Conservation (phyloP, 2,888 invertebrate genomes). For the Andrena hattorfiana region DNA sequence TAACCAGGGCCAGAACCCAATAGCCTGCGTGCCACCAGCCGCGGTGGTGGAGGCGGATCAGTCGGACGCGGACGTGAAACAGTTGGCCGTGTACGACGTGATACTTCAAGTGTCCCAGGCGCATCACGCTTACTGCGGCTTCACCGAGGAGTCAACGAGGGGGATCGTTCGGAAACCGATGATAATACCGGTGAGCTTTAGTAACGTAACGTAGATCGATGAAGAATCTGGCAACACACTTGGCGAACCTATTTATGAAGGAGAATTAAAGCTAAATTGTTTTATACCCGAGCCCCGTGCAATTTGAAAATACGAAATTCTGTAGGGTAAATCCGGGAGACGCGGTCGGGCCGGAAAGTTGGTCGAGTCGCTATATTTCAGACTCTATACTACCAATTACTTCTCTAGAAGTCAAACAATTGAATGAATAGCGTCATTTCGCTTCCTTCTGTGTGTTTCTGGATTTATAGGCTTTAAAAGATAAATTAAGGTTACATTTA, state of each 20-base stretch:
- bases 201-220: neutral
- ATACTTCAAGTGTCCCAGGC: constrained; percentile 93
- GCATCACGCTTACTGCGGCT: constrained; percentile 94
- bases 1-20: constrained; percentile 82
- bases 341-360: no score
- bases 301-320: no score
- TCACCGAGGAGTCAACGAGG: constrained; percentile 93
- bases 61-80: constrained; percentile 86
- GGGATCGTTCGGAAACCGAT: constrained; percentile 90
- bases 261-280: no score
- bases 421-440: no score
- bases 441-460: no score
- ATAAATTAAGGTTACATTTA: no score
- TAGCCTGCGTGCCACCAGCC: constrained; percentile 81
- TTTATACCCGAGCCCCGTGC: no score
- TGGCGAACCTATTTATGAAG: neutral
- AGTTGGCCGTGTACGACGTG: constrained; percentile 91
- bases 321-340: no score
- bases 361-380: no score
- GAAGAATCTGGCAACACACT: neutral
- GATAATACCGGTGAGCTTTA: constrained; percentile 86
- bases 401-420: no score
- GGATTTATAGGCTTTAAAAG: no score
- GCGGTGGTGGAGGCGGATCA: constrained; percentile 85
- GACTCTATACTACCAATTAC: no score